Percentiles rank a stretch among this genome's conserved stretches.
These are phyloP conservation scores for Argopecten irradians DNA, from an alignment of 1,140 invertebrate species.

Conservation along the genomic window DNA sequence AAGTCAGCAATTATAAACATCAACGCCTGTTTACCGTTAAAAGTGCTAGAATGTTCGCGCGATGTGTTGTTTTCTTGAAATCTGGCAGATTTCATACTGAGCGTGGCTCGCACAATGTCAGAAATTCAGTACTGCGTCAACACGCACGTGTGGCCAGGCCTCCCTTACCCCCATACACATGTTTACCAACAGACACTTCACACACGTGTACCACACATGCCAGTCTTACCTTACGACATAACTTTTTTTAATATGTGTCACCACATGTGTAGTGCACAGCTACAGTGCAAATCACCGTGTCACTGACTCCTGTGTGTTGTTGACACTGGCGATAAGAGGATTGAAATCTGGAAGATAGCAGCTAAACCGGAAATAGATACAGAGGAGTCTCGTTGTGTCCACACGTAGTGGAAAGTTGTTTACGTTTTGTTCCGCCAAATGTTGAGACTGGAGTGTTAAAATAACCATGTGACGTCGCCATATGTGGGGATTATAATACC, in stretches of 20 bases:
- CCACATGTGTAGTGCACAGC: not conserved
- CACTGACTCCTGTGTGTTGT: not conserved
- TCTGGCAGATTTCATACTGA: too few relatives aligned
- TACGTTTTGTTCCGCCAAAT: not conserved
- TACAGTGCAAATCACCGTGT: not conserved
- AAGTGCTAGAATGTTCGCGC: too few relatives aligned
- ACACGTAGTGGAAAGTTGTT: not conserved
- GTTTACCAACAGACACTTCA: not conserved
- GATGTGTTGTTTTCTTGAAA: too few relatives aligned
- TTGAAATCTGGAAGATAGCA: not conserved
- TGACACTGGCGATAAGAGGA: not conserved
- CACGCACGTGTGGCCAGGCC: not conserved
- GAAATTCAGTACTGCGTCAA: not conserved
- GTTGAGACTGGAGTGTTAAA: not conserved
- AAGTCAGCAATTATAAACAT: too few relatives aligned
- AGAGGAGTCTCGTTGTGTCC: too few relatives aligned
- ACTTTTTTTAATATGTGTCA: not conserved
- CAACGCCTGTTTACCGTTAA: too few relatives aligned
- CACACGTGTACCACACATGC: not conserved
- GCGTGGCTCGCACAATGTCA: too few relatives aligned
- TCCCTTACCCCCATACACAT: not conserved
- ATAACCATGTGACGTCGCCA: not conserved
- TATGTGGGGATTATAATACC: not conserved
- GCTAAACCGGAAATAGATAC: not conserved
- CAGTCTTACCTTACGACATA: not conserved